phyloP scores from a whole-genome alignment of 1,140 invertebrate genomes.

The Drosophila murphyi region DNA sequence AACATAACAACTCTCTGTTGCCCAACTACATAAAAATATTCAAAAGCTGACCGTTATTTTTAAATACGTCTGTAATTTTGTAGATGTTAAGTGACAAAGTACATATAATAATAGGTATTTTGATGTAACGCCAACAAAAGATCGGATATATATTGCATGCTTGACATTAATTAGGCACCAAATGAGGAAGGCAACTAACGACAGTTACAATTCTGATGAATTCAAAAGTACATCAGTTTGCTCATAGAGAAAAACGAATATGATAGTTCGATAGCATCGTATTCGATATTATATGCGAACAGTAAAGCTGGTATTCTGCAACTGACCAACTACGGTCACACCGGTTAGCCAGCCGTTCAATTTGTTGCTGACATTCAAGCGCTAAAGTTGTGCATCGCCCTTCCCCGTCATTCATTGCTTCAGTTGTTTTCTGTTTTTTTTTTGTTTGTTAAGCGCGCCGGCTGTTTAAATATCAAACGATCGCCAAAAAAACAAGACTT shows the following conservation, averaged over 20 bases:
- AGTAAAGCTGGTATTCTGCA: not conserved
- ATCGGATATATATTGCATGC: too few species aligned
- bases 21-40: not conserved
- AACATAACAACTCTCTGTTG: not conserved
- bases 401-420: not conserved
- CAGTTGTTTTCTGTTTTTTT: not conserved
- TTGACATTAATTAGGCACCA: too few species aligned
- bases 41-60: not conserved
- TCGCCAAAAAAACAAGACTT: conserved; percentile 11
- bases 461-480: conserved; percentile 46
- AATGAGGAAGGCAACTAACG: too few species aligned
- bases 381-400: conserved; percentile 16
- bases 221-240: too few species aligned
- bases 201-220: too few species aligned
- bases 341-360: conserved; percentile 23
- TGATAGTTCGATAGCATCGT: not conserved
- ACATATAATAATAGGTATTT: too few species aligned
- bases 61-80: too few species aligned
- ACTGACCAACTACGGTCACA: conserved; percentile 7
- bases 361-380: conserved; percentile 44
- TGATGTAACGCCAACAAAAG: too few species aligned
- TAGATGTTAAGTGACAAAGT: too few species aligned
- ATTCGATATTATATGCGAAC: not conserved
- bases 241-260: not conserved
- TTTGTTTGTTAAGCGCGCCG: conserved; percentile 28